Percentiles rank a stretch among this genome's conserved stretches.
Evolutionary conservation across 2,888 invertebrate species (phyloP).

Genomic region (Furcula furcula): DNA sequence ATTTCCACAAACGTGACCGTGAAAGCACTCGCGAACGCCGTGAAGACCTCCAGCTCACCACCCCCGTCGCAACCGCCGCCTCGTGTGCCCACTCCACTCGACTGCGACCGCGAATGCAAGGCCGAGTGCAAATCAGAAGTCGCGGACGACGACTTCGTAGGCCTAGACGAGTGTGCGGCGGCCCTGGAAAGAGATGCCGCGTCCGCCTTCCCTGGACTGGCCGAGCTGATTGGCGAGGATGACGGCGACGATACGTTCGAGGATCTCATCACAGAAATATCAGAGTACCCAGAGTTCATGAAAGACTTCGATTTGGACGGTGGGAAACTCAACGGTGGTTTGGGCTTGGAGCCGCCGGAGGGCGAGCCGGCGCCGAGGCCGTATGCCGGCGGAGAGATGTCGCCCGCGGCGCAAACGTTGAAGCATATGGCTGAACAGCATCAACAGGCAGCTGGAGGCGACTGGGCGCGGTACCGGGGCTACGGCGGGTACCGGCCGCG

Average conservation of each 20-base stretch:
- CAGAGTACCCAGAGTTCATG: constrained; percentile 92
- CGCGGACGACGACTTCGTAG: constrained; percentile 93
- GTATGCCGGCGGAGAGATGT: constrained; percentile 85
- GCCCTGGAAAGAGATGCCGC: constrained; percentile 92
- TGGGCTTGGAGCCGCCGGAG: constrained; percentile 67
- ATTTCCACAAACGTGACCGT: constrained; percentile 96
- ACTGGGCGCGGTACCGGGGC: constrained; percentile 78
- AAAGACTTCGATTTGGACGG: constrained; percentile 87
- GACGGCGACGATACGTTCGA: constrained; percentile 92
- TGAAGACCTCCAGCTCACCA: constrained; percentile 68
- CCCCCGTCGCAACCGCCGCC: constrained; percentile 67
- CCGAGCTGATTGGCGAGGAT: constrained; percentile 92
- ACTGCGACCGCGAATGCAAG: constrained; percentile 89
- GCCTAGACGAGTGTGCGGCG: constrained; percentile 91
- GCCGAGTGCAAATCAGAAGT: constrained; percentile 91
- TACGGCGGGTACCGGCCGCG: constrained; percentile 77
- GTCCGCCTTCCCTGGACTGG: constrained; percentile 88
- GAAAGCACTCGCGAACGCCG: constrained; percentile 82
- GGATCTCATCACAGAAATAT: constrained; percentile 93
- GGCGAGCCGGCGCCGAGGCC: constrained; percentile 71
- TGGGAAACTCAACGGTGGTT: constrained; percentile 56
- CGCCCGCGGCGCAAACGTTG: constrained; percentile 96
- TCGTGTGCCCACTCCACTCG: constrained; percentile 90
- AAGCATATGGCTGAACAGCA: constrained; percentile 99
- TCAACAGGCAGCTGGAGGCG: constrained; percentile 87